Base-by-base conservation (phyloP, 2,888 invertebrate genomes). In the Liodrosophila aerea region DNA sequence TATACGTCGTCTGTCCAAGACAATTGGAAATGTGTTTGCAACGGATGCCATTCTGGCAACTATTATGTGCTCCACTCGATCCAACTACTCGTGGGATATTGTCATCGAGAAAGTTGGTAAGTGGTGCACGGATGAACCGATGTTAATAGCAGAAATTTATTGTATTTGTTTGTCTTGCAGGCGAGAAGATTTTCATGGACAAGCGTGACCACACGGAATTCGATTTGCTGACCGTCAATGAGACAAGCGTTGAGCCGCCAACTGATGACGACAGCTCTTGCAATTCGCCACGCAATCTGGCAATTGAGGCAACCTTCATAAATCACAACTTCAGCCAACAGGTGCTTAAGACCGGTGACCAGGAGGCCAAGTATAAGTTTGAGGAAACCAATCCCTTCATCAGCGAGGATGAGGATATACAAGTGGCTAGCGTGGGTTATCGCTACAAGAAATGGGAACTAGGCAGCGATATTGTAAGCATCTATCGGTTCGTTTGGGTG, bases 301-400 rank as follows among this genome's bases (percentile, higher is more conserved):
- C 99, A 0, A 92, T 99, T 11, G 99, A 99, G 89, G 99, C 99
- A 0, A 98, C 99, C 0, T 99, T 98, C 90, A 98, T 99, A 87
- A 99, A 99, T 91, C 98, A 99, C 89, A 99, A 99, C 91, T 99
- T 99, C 91, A 98, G 98, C 57, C 99, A 99, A 87, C 99, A 99
- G 93, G 92, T 94, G 34, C 88, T 94, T 73, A 93, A 93, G 85
- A 92, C 92, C 12, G 94, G 93, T 0, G 73, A 92, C 0, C 94
- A 92, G 64, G 98, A 98, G 87, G 92, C 96, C 0, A 94, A 96
- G 77, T 94, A 93, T 91, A 95, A 96, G 89, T 98, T 98, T 90
- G 95, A 96, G 0, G 95, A 98, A 81, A 90, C 94, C 0, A 98
- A 98, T 91, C 98, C 98, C 1, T 98, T 99, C 88, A 94, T 97